Evolutionary conservation across 2,888 invertebrate species (phyloP), one percentile per base, ranked within the genome.

Genomic region (Encarsia formosa): DNA sequence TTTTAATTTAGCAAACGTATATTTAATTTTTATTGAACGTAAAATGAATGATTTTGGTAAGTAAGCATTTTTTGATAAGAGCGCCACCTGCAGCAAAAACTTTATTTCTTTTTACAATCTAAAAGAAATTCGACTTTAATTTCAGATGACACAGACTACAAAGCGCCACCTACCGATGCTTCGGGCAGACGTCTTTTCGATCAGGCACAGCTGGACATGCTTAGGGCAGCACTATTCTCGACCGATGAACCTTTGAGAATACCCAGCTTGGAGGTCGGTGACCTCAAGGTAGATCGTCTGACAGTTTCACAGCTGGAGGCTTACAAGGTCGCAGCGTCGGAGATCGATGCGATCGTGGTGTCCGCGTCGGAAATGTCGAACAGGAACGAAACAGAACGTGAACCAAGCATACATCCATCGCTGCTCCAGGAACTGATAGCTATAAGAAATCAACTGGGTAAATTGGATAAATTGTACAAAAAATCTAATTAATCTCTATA

Each of bases 271-370:
- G 85, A 87, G 67, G 82, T 91, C 1, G 77, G 78, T 22, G 88
- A 90, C 67, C 77, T 91, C 54, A 87, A 88, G 66, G 90, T 91
- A 0, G 88, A 89, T 49, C 79, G 85, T 43, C 70, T 91, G 18
- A 87, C 84, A 58, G 90, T 91, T 0, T 84, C 85, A 51, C 88
- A 88, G 63, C 74, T 91, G 35, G 84, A 88, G 69, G 89, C 91
- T 0, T 84, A 83, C 49, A 88, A 86, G 69, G 87, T 91, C 56
- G 78, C 85, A 43, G 89, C 90, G 0, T 88, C 89, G 0, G 88
- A 90, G 70, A 82, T 91, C 54, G 89, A 90, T 65, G 86, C 88
- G 5, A 79, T 82, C 61, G 82, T 84, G 29, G 78, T 91, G 58
- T 83, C 82, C 57, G 83, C 88, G 0, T 80, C 84, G 43, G 88